These are phyloP conservation scores for Synergus itoensis DNA, from an alignment of 2,888 invertebrate species.

Conservation along the genomic window DNA sequence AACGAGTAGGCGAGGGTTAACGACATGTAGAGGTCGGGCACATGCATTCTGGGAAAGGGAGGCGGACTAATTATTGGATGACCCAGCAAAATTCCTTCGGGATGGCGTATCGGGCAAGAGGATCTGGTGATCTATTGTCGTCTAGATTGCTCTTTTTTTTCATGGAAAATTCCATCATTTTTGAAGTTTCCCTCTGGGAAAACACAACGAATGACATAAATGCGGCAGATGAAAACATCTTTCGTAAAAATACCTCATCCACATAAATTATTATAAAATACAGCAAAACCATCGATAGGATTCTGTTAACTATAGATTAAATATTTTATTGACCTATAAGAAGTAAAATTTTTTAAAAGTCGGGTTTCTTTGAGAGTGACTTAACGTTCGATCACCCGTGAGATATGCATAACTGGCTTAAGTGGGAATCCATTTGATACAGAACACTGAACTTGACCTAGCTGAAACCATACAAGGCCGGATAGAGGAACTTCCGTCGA, in stretches of 20 bases:
- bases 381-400: slow-evolving; percentile 3
- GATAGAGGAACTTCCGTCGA: slow-evolving; percentile 13
- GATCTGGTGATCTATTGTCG: slow-evolving; percentile 22
- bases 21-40: slow-evolving; percentile 29
- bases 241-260: neutral
- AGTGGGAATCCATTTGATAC: slow-evolving; percentile 34
- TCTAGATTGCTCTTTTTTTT: neutral
- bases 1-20: slow-evolving; percentile 21
- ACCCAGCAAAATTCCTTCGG: slow-evolving; percentile 33
- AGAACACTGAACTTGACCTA: slow-evolving; percentile 36
- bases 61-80: slow-evolving; percentile 36
- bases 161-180: neutral
- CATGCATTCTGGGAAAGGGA: slow-evolving; percentile 35
- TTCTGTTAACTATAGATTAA: neutral
- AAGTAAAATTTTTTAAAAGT: neutral
- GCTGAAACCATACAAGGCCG: slow-evolving; percentile 16
- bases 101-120: slow-evolving; percentile 8
- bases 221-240: neutral
- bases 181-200: neutral
- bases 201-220: neutral
- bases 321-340: neutral
- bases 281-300: neutral
- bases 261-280: neutral
- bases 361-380: neutral
- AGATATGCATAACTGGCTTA: slow-evolving; percentile 34